Percentiles rank a stretch among this genome's conserved stretches.
Conservation (phyloP, 2,888 invertebrate genomes). For the Watsonalla cultraria region DNA sequence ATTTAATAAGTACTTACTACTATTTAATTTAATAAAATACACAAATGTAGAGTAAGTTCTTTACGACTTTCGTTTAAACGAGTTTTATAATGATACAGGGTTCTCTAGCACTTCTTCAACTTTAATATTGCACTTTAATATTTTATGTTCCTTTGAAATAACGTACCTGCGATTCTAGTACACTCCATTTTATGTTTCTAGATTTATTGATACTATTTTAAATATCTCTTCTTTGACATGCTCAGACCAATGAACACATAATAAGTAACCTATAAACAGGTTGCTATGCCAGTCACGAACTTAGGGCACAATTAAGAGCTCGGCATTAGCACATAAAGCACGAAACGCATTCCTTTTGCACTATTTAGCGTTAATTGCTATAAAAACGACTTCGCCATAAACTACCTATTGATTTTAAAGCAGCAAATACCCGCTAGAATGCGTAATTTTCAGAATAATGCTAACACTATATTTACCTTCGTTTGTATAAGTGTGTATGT, state of each 20-base stretch:
- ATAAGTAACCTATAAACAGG: conserved; percentile 34
- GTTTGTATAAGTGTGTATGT: no score
- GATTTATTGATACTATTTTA: background rate
- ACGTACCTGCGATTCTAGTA: background rate
- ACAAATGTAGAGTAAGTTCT: background rate
- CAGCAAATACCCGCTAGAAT: conserved; percentile 3
- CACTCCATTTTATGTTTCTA: background rate
- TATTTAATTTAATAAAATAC: no score
- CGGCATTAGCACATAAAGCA: conserved; percentile 60
- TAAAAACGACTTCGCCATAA: conserved; percentile 38
- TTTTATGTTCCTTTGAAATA: background rate
- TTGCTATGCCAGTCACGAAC: conserved; percentile 60
- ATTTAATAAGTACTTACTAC: no score
- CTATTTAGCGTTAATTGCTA: conserved; percentile 41
- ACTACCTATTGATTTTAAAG: conserved; percentile 33
- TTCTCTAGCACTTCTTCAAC: no score
- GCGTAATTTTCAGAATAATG: no score
- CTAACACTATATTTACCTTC: no score
- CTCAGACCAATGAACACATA: conserved; percentile 15
- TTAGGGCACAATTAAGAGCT: conserved; percentile 61
- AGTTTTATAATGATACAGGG: background rate
- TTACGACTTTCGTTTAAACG: background rate
- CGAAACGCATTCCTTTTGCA: conserved; percentile 49
- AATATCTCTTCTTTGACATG: conserved; percentile 5
- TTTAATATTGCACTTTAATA: conserved; percentile 1